Evolutionary conservation across 2,888 invertebrate species (phyloP), one percentile per base, ranked within the genome.

Genomic region (Netelia inedita): DNA sequence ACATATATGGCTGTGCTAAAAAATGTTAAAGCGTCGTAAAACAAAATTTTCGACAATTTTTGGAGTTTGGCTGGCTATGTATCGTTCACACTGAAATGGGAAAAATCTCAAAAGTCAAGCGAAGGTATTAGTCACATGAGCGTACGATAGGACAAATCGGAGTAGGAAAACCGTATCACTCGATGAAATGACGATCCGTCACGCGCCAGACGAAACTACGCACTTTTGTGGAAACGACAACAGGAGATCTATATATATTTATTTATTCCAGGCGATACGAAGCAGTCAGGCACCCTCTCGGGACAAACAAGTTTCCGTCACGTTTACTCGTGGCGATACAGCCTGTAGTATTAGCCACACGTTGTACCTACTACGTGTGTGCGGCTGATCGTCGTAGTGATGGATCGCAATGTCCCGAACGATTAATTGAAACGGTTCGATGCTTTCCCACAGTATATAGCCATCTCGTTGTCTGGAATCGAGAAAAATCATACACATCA

Each of bases 281-380:
- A 50, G 55, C 55, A 55, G 59, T 21, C 16, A 73, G 63, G n/a
- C 61, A 86, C 86, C 87, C 87, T 89, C 88, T 90, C 87, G 88
- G 86, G 66, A 87, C 88, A 89, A 91, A 90, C 89, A 89, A 89
- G 86, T 86, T 82, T 87, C 90, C 87, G 87, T 83, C 86, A 86
- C 88, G 88, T 89, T 87, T 87, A 78, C 82, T 85, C 84, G 46
- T 61, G 19, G 57, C 59, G 53, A 41, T 63, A 46, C 50, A 28
- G 63, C 19, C 3, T 14, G 43, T 19, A 76, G 57, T 71, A 79
- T 69, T 79, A 79, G 61, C 53, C 35, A 10, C 59, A 71, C 69
- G 69, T 50, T 76, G 41, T 23, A 65, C 16, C 41, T 19, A 61
- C 69, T 72, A 46, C 41, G 73, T 57, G 81, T 74, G 78, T 74